Evolutionary conservation across 37 sponge, comb jelly and placozoan species (phyloP).

Genomic region (Agelas oroides): DNA sequence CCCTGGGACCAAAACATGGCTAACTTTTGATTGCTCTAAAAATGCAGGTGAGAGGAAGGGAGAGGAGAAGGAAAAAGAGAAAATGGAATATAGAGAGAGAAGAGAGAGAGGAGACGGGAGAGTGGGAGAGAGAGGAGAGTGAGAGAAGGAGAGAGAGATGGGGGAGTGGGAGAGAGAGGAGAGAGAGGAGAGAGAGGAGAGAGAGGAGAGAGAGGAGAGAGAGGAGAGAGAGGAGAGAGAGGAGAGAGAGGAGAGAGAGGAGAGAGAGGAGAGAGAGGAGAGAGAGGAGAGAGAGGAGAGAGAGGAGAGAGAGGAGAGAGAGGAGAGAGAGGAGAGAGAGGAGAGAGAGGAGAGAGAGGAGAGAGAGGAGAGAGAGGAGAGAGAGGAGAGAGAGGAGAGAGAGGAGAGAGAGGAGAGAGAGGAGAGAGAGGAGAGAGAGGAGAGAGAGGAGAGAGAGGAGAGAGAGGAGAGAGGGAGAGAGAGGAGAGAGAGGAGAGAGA

Average conservation of each 20-base stretch:
- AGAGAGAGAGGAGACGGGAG: no score
- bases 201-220: neutral
- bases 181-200: neutral
- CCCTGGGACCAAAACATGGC: no score
- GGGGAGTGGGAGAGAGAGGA: neutral
- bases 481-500: no score
- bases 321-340: neutral
- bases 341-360: no score
- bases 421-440: neutral
- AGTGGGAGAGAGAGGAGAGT: no score
- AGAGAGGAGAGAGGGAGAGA: neutral
- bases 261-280: neutral
- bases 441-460: no score
- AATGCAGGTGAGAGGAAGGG: neutral
- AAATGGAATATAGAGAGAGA: neutral
- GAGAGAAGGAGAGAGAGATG: no score
- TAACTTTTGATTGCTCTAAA: no score
- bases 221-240: neutral
- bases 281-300: neutral
- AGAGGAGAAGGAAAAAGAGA: constrained; percentile 1
- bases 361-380: neutral
- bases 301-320: neutral
- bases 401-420: neutral
- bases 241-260: constrained; percentile 3
- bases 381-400: neutral